A percentile compares a stretch with the other conserved stretches of the same genome.
These are phyloP conservation scores for Megalops atlanticus DNA, from an alignment of 2,113 vertebrate species.

Conservation along the genomic window DNA sequence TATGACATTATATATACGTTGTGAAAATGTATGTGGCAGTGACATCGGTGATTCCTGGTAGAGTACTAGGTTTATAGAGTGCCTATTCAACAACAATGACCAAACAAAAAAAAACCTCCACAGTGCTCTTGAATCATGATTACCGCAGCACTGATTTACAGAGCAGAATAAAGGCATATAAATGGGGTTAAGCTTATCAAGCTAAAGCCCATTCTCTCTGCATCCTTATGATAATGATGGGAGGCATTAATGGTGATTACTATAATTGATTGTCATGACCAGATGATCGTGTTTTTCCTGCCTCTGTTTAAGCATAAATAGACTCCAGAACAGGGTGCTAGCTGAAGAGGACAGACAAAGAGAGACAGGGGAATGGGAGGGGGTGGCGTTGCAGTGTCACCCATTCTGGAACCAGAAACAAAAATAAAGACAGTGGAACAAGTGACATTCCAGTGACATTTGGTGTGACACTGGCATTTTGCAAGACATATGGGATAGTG, in stretches of 20 bases:
- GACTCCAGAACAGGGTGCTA: neutral
- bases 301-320: neutral
- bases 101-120: conserved; percentile 36
- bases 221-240: conserved; percentile 64
- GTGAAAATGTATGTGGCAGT: too few relatives aligned
- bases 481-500: conserved; percentile 45
- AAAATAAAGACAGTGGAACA: conserved; percentile 35
- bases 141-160: conserved; percentile 72
- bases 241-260: conserved; percentile 64
- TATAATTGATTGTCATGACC: conserved; percentile 68
- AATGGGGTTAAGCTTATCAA: conserved; percentile 69
- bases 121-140: conserved; percentile 61
- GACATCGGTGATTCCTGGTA: too few relatives aligned
- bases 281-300: conserved; percentile 27
- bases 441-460: conserved; percentile 56
- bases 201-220: conserved; percentile 51
- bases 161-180: conserved; percentile 66
- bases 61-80: too few relatives aligned
- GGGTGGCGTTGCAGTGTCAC: neutral
- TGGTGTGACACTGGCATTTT: conserved; percentile 51
- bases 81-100: neutral
- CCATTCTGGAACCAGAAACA: conserved; percentile 33
- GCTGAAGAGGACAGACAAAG: neutral
- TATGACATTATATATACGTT: neutral
- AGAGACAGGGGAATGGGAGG: neutral